phyloP scores from a whole-genome alignment of 2,113 vertebrate genomes.

The Eulacestoma nigropectus region DNA sequence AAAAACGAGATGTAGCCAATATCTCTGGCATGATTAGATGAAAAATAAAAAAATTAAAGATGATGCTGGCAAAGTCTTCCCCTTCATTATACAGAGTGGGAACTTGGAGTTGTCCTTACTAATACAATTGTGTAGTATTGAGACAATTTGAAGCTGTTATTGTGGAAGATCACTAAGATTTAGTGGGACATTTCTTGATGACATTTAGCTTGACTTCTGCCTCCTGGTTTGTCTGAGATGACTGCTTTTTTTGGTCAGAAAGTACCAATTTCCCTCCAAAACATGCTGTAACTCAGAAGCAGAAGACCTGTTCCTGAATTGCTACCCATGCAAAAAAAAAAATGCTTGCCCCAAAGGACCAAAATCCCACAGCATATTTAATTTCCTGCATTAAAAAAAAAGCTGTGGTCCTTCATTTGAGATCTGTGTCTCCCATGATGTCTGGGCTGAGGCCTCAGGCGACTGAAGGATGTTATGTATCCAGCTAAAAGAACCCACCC shows the following conservation, averaged over 20 bases:
- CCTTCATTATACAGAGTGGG: background rate
- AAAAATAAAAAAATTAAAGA: background rate
- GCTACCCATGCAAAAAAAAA: background rate
- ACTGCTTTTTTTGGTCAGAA: background rate
- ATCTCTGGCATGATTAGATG: background rate
- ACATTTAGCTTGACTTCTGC: background rate
- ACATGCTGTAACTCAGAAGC: background rate
- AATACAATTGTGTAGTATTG: background rate
- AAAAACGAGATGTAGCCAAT: background rate
- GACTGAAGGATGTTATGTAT: background rate
- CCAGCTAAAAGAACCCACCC: background rate
- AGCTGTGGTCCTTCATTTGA: background rate
- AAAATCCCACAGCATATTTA: background rate
- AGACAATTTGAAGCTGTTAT: background rate
- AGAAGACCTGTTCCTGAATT: background rate
- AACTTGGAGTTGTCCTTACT: background rate
- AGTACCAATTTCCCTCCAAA: background rate
- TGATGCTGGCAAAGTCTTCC: background rate
- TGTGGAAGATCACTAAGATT: background rate
- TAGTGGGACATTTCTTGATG: background rate
- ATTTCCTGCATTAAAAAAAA: background rate
- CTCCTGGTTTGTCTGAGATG: background rate
- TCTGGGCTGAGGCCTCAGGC: constrained; percentile 1
- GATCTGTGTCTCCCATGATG: background rate
- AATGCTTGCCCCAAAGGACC: background rate